Base-by-base conservation (phyloP, 2,797 vertebrate species). In the Corythornis leucogaster region DNA sequence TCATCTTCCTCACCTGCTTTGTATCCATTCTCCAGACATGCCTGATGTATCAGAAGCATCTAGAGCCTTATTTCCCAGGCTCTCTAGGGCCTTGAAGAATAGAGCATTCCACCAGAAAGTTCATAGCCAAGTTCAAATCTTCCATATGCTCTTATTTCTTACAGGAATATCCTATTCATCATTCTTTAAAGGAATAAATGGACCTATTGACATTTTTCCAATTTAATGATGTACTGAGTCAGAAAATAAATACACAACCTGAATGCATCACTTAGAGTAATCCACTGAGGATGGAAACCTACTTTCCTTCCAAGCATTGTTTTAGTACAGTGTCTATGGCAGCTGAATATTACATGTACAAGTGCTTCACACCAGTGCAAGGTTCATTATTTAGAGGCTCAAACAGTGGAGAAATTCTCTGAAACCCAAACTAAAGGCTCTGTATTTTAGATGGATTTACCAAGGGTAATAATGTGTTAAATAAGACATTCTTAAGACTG, bases 11-110 rank as follows among this genome's bases (percentile, higher is more conserved):
- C 2, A 15, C 5, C 2, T 28, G 6, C 9, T 63, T 77, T 59
- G 1, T 46, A 58, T 35, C 21, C 8, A 10, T 40, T 77, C 19
- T 63, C 8, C 18, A 38, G 31, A 54, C 2, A 25, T 6, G 4
- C 9, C 3, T 74, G 17, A 35, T 11, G 21, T 11, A 81, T 6
- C 15, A 68, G 4, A 68, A 40, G 0, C 1, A 14, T 22, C 30
- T 35, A 16, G 16, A n/a, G 3, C 3, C 7, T 20, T 33, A 12
- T 18, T 61, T 63, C 13, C n/a, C 12, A 38, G 38, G 38, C 38
- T 38, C 83, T 70, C 13, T 20, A 50, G 17, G 6, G 25, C 4
- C 48, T 6, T 21, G 81, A 22, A 61, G 3, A 69, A 22, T 9
- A 40, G 6, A 80, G 0, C 6, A n/a, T 45, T 71, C 8, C 28